Conservation (phyloP, 2,888 invertebrate species). For the Tortricodes alternella region DNA sequence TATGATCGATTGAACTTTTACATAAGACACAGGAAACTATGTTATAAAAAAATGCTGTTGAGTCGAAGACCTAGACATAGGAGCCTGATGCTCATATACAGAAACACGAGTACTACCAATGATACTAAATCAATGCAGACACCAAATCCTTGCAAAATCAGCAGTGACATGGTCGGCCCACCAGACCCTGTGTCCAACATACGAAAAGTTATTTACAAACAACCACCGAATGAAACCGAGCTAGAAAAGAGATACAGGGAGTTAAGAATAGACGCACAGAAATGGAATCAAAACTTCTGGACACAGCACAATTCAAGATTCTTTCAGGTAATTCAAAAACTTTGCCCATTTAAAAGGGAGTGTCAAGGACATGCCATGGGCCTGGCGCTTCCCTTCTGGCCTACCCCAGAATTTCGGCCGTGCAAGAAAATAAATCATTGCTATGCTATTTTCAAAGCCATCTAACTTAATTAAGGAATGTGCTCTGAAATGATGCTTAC, state of each 20-base stretch:
- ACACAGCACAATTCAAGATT: slow-evolving; percentile 89
- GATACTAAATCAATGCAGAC: slow-evolving; percentile 60
- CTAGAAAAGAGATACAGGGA: slow-evolving; percentile 85
- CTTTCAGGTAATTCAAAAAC: slow-evolving; percentile 69
- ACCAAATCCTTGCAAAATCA: slow-evolving; percentile 67
- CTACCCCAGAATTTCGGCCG: no score
- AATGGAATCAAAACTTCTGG: slow-evolving; percentile 95
- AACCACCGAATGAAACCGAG: slow-evolving; percentile 84
- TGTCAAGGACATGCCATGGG: no score
- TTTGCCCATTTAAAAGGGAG: neutral
- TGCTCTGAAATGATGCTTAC: no score
- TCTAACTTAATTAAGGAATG: no score
- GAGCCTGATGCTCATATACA: slow-evolving; percentile 22
- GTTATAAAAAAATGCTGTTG: slow-evolving; percentile 30
- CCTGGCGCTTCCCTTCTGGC: no score
- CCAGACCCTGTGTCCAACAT: slow-evolving; percentile 92
- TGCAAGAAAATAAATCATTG: no score
- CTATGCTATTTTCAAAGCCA: no score
- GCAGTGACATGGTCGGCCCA: slow-evolving; percentile 88
- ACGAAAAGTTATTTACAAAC: slow-evolving; percentile 86
- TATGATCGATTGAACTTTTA: slow-evolving; percentile 8
- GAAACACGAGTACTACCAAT: slow-evolving; percentile 50
- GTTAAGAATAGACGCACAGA: slow-evolving; percentile 86
- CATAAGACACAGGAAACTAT: slow-evolving; percentile 9
- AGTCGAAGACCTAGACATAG: slow-evolving; percentile 36